These are phyloP conservation scores for Cotesia vestalis DNA, from an alignment of 1,140 invertebrate genomes.

Conservation along the genomic window DNA sequence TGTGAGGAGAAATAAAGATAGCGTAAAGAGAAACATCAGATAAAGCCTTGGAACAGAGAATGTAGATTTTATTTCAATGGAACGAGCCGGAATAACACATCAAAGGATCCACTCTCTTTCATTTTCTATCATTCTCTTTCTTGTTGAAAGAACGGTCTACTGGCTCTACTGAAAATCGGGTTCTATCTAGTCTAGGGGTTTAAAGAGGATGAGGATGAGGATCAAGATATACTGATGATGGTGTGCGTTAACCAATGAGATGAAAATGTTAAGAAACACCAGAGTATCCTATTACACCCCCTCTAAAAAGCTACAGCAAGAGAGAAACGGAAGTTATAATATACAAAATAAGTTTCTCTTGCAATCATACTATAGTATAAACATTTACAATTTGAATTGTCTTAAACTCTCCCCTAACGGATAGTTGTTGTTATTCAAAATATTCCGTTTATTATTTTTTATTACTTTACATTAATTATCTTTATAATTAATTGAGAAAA, in stretches of 20 bases:
- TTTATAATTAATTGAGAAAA: too few relatives aligned
- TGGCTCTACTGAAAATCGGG: not conserved
- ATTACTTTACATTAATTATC: not conserved
- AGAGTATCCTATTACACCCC: not conserved
- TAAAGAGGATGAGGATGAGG: not conserved
- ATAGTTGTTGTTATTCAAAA: not conserved
- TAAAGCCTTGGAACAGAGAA: constrained; percentile 14
- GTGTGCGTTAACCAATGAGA: constrained; percentile 18
- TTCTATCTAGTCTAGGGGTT: not conserved
- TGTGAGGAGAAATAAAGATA: not conserved
- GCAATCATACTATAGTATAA: constrained; percentile 3
- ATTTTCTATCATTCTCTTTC: not conserved
- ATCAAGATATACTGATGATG: not conserved
- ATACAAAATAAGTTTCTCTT: not conserved
- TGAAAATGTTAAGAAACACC: constrained; percentile 11
- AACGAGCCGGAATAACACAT: constrained; percentile 26
- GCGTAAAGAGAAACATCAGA: not conserved
- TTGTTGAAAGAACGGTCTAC: constrained; percentile 2
- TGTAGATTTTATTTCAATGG: constrained; percentile 29
- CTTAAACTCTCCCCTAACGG: not conserved
- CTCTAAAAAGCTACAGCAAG: not conserved
- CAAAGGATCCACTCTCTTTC: constrained; percentile 1
- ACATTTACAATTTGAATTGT: not conserved
- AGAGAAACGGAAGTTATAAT: not conserved
- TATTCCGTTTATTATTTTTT: not conserved